These are phyloP conservation scores for zebrafish (Danio rerio) DNA, from an alignment of 2,113 vertebrate genomes.

Conservation along the genomic window DNA sequence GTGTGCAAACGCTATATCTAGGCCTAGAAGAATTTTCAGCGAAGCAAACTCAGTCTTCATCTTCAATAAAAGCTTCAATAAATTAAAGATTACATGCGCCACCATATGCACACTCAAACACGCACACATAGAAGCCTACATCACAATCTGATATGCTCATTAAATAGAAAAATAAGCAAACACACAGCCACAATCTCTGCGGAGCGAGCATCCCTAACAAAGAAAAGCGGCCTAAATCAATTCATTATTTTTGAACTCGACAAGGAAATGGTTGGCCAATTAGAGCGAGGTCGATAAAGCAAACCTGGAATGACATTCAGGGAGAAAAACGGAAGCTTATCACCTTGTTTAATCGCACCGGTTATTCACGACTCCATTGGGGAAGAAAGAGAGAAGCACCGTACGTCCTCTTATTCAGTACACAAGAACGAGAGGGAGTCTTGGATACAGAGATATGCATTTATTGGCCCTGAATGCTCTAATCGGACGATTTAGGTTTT, in stretches of 20 bases:
- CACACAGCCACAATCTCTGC: not conserved
- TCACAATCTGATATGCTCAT: conserved; percentile 17
- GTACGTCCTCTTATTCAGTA: conserved; percentile 41
- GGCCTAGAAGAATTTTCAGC: not conserved
- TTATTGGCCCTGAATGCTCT: conserved; percentile 46
- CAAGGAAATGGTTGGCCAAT: conserved; percentile 58
- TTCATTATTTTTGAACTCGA: conserved; percentile 44
- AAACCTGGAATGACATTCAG: conserved; percentile 56
- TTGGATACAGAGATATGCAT: conserved; percentile 28
- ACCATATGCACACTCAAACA: not conserved
- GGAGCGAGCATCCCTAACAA: not conserved
- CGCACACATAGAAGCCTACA: not conserved
- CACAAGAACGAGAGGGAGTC: not conserved
- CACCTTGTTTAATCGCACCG: conserved; percentile 58
- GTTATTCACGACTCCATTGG: conserved; percentile 56
- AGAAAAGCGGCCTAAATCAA: conserved; percentile 18
- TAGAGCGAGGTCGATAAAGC: conserved; percentile 58
- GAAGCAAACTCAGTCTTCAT: not conserved
- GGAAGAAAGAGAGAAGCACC: conserved; percentile 49
- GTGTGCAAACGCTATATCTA: not conserved
- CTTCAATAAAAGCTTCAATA: not conserved
- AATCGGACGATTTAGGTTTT: conserved; percentile 39
- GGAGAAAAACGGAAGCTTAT: conserved; percentile 60
- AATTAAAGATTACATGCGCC: not conserved
- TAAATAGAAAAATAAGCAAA: conserved; percentile 28